Conservation (phyloP, 2,888 invertebrate species). For the Chesias legatella region DNA sequence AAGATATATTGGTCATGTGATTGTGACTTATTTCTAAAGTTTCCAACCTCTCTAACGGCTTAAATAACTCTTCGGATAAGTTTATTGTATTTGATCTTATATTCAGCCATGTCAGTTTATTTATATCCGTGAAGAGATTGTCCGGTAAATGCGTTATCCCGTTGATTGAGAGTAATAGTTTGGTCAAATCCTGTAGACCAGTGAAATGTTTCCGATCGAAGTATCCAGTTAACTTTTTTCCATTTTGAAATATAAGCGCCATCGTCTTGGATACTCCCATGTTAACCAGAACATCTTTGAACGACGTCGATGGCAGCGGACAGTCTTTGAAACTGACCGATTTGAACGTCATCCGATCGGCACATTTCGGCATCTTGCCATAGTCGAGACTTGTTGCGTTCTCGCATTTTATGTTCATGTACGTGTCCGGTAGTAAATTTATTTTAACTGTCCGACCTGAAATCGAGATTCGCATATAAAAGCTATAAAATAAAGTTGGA, state of each 20-base stretch:
- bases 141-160: slow-evolving; percentile 81
- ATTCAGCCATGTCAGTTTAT: slow-evolving; percentile 82
- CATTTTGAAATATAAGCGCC: slow-evolving; percentile 78
- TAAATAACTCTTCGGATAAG: slow-evolving; percentile 79
- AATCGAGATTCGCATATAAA: slow-evolving; percentile 38
- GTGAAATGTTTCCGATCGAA: slow-evolving; percentile 80
- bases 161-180: slow-evolving; percentile 81
- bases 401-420: slow-evolving; percentile 68
- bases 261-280: slow-evolving; percentile 72
- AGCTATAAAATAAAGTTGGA: slow-evolving; percentile 6
- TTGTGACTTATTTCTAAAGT: slow-evolving; percentile 85
- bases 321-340: slow-evolving; percentile 77
- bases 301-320: slow-evolving; percentile 73
- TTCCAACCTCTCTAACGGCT: slow-evolving; percentile 76
- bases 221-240: slow-evolving; percentile 75
- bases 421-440: slow-evolving; percentile 64
- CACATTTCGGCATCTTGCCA: slow-evolving; percentile 69
- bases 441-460: slow-evolving; percentile 66
- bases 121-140: slow-evolving; percentile 81
- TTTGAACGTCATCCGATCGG: slow-evolving; percentile 62
- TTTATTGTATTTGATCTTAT: slow-evolving; percentile 82
- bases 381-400: slow-evolving; percentile 64
- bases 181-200: slow-evolving; percentile 76
- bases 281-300: slow-evolving; percentile 66
- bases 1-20: slow-evolving; percentile 81